phyloP scores from a whole-genome alignment of 1,140 invertebrate species.

The Pogonognathellus flavescens region DNA sequence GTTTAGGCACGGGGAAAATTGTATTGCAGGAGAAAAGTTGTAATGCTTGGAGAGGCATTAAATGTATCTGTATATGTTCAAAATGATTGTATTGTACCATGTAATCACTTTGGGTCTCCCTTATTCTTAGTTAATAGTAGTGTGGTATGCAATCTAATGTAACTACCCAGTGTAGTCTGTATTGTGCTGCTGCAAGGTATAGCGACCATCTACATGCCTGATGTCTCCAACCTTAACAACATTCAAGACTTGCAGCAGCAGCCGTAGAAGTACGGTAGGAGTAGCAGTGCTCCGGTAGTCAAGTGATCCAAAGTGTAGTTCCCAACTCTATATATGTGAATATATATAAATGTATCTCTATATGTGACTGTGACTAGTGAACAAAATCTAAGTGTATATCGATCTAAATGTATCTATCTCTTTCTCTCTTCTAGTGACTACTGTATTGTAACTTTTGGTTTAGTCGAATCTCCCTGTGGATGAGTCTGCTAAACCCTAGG shows the following conservation, averaged over 20 bases:
- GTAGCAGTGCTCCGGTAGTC: too few species aligned
- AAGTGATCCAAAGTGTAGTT: too few species aligned
- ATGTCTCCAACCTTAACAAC: too few species aligned
- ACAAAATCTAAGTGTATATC: conserved; percentile 15
- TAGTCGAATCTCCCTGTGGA: conserved; percentile 10
- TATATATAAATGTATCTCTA: conserved; percentile 2
- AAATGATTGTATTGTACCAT: conserved; percentile 6
- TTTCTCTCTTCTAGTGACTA: conserved; percentile 16
- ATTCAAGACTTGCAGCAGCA: too few species aligned
- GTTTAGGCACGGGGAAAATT: not conserved
- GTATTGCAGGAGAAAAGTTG: not conserved
- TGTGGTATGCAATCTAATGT: not conserved
- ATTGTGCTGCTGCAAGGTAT: too few species aligned
- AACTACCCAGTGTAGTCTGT: too few species aligned
- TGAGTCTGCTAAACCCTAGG: conserved; percentile 36
- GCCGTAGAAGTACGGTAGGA: too few species aligned
- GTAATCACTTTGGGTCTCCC: conserved; percentile 1
- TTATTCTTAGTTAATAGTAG: not conserved
- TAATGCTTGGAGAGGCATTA: not conserved
- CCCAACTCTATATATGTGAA: not conserved
- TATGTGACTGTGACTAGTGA: not conserved
- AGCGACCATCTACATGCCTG: too few species aligned
- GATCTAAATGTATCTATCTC: conserved; percentile 35
- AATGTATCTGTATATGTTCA: not conserved
- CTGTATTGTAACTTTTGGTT: conserved; percentile 38